These are phyloP conservation scores for Parascotia fuliginaria DNA, from an alignment of 2,888 invertebrate species.

Conservation along the genomic window DNA sequence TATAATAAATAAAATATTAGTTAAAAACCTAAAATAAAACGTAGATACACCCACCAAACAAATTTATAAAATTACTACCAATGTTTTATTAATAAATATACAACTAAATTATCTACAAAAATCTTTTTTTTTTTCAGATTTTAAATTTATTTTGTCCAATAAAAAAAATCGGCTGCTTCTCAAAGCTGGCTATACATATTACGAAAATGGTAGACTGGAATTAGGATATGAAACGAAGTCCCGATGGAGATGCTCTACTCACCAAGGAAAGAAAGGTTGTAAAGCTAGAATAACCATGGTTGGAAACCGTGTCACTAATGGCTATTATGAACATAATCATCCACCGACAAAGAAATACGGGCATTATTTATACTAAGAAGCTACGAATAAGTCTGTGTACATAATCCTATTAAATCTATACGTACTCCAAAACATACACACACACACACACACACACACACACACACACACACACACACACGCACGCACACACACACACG, in stretches of 20 bases:
- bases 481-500: no score
- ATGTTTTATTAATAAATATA: no score
- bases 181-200: constrained; percentile 16
- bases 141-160: constrained; percentile 13
- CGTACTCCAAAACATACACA: no score
- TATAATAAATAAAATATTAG: no score
- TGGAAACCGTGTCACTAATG: constrained; percentile 13
- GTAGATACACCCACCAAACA: no score
- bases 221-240: constrained; percentile 11
- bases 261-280: constrained; percentile 24
- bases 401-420: no score
- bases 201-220: constrained; percentile 7
- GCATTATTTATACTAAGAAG: neutral
- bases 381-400: neutral
- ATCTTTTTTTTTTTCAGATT: constrained; percentile 11
- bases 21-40: no score
- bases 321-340: constrained; percentile 14
- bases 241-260: constrained; percentile 45
- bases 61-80: no score
- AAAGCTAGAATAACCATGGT: constrained; percentile 24
- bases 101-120: no score
- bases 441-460: no score
- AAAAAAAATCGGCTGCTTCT: constrained; percentile 12
- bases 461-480: no score
- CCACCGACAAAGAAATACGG: constrained; percentile 10